Base-by-base conservation (phyloP, 2,113 vertebrate species). In the Lophotis ruficrista region DNA sequence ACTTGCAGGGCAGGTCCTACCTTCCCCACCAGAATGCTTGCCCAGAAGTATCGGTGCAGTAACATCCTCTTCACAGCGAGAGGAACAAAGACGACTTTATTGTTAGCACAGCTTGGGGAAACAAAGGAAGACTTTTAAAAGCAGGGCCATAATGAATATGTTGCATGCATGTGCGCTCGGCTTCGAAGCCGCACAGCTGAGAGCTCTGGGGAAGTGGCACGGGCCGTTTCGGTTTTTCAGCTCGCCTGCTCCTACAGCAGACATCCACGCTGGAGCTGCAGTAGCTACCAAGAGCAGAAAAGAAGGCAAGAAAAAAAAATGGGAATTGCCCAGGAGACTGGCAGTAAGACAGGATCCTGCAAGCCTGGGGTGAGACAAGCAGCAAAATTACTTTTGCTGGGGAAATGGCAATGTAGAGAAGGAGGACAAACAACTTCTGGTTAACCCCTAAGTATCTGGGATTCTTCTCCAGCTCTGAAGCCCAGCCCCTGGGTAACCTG, bases 61-160 rank as follows among this genome's bases (percentile, higher is more conserved):
- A 79, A 37, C 75, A 69, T 22, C 21, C 47, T 72, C 61, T 76
- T 25, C 0, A 10, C 53, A 68, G 61, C 3, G 1, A 91, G 51
- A 93, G 65, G 88, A 65, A 85, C 53, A 90, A 76, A 90, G 38
- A 19, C 0, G 1, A 53, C 75, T 90, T 83, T 43, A 76, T 81
- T 79, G 62, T 58, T 76, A 57, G 47, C 43, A 41, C 50, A 80
- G 54, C 79, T 92, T 81, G 76, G 80, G 27, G 45, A 66, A 93
- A 88, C 66, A 88, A 80, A 92, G 85, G 35, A 23, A 69, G 70
- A 65, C 66, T 92, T 93, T n/a, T 45, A 76, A 77, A 90, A 77
- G 71, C 20, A 4, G 41, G 43, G 33, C 70, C 37, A 41, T 22
- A 60, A 88, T 28, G 75, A 76, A 5, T 75, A 31, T 27, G 60